phyloP scores from a whole-genome alignment of 2,888 invertebrate species.

The Abscondita cerata region DNA sequence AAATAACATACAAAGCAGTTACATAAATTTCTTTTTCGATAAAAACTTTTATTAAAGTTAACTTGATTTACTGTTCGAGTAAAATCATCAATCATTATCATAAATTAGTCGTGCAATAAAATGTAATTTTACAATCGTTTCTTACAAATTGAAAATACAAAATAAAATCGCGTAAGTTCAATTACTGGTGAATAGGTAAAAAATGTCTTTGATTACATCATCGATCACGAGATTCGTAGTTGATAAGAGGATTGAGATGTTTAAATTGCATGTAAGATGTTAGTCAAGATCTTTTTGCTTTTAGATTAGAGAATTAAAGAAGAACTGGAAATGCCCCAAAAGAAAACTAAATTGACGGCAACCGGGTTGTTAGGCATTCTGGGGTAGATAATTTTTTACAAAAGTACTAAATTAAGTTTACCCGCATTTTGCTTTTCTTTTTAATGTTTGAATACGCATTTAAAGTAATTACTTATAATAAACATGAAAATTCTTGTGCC shows the following conservation, averaged over 20 bases:
- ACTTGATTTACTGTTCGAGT: too few species aligned
- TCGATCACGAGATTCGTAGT: constrained; percentile 51
- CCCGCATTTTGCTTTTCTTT: too few species aligned
- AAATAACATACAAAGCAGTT: too few species aligned
- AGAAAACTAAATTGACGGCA: constrained; percentile 38
- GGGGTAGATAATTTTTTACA: constrained; percentile 2
- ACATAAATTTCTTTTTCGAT: too few species aligned
- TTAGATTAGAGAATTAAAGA: constrained; percentile 50
- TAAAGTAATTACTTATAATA: too few species aligned
- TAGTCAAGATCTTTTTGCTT: constrained; percentile 45
- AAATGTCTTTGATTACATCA: constrained; percentile 50
- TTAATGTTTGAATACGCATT: too few species aligned
- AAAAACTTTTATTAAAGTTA: too few species aligned
- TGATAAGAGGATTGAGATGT: constrained; percentile 51
- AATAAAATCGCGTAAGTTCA: constrained; percentile 43
- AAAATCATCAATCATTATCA: too few species aligned
- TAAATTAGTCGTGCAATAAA: too few species aligned
- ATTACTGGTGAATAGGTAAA: constrained; percentile 45
- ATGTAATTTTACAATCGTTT: too few species aligned
- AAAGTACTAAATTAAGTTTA: constrained; percentile 6
- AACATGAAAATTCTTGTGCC: too few species aligned
- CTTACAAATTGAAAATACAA: constrained; percentile 16
- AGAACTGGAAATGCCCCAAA: constrained; percentile 35
- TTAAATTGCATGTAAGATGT: constrained; percentile 52
- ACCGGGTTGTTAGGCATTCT: constrained; percentile 25